These are phyloP conservation scores for Paralichthys olivaceus DNA, from an alignment of 2,113 vertebrate species.

Conservation along the genomic window DNA sequence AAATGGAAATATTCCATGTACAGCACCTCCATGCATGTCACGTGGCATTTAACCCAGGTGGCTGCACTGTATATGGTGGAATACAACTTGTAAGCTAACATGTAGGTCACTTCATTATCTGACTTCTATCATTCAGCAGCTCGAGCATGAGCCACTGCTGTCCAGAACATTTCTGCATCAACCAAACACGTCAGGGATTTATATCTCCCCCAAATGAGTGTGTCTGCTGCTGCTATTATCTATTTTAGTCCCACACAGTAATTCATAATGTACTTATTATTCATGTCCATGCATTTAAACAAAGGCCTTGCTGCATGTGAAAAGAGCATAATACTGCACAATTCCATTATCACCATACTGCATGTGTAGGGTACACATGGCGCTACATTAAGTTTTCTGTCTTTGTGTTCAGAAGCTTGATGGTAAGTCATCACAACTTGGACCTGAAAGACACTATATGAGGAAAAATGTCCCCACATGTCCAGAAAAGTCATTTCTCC, in stretches of 20 bases:
- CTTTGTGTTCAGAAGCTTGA: background rate
- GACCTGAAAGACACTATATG: background rate
- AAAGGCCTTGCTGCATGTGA: background rate
- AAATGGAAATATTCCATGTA: background rate
- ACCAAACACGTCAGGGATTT: background rate
- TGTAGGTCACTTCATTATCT: constrained; percentile 42
- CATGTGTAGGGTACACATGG: background rate
- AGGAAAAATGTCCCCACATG: background rate
- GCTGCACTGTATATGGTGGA: background rate
- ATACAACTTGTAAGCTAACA: background rate
- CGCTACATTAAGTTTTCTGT: background rate
- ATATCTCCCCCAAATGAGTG: background rate
- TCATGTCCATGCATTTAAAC: background rate
- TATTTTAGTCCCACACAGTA: background rate
- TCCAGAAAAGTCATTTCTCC: background rate
- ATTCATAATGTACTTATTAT: background rate
- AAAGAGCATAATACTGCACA: too few species aligned
- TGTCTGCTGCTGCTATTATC: background rate
- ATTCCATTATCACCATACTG: background rate
- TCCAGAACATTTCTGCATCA: background rate
- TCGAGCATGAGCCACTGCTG: background rate
- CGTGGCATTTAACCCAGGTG: background rate
- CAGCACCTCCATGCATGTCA: background rate
- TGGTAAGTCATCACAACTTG: background rate
- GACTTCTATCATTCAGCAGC: constrained; percentile 2